These are phyloP conservation scores for Labroides dimidiatus DNA, from an alignment of 2,797 vertebrate genomes.

Conservation along the genomic window DNA sequence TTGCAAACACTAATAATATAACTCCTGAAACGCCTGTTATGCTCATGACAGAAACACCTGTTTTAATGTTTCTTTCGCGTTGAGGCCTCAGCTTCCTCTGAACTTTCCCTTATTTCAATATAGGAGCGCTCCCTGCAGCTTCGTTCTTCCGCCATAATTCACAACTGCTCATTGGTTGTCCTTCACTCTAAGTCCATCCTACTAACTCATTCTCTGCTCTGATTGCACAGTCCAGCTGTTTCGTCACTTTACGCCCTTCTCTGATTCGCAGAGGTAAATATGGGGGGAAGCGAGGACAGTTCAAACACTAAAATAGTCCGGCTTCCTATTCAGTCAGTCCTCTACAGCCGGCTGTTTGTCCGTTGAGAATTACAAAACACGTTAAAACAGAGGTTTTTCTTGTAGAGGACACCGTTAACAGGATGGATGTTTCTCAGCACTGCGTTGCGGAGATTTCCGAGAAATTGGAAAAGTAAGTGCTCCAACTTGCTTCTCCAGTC, in stretches of 20 bases:
- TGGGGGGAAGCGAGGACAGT: not conserved
- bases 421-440: conserved; percentile 11
- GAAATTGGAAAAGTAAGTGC: conserved; percentile 66
- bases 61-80: too few relatives aligned
- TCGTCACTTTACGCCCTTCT: conserved; percentile 26
- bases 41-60: too few relatives aligned
- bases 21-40: too few relatives aligned
- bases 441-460: conserved; percentile 33
- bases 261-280: conserved; percentile 43
- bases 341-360: too few relatives aligned
- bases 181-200: not conserved
- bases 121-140: too few relatives aligned
- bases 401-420: fast-evolving
- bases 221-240: not conserved
- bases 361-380: too few relatives aligned
- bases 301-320: conserved; percentile 6
- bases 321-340: not conserved
- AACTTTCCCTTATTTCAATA: too few relatives aligned
- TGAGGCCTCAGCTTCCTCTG: too few relatives aligned
- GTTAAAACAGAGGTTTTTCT: too few relatives aligned
- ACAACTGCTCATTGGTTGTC: conserved; percentile 26
- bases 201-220: fast-evolving
- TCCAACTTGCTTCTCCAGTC: too few relatives aligned
- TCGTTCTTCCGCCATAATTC: not conserved
- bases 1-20: too few relatives aligned